Base-by-base conservation (phyloP, 2,113 vertebrate species). In the Ciconia stormi region DNA sequence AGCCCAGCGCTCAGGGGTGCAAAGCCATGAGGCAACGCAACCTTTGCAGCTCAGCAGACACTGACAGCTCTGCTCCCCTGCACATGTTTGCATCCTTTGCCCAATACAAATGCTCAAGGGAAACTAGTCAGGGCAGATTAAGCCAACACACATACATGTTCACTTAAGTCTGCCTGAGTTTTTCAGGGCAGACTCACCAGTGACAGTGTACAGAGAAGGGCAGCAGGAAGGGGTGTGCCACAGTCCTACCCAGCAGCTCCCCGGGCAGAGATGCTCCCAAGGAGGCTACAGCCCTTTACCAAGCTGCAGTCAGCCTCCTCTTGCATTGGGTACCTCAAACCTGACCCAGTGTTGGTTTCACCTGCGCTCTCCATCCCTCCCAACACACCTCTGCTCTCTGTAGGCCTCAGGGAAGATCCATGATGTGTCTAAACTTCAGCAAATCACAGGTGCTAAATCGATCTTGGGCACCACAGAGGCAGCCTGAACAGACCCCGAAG, bases 1-100 rank as follows among this genome's bases (percentile, higher is more conserved):
- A 47, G n/a, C 8, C 40, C 65, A 50, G 58, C 6, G 1, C 40
- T 11, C 5, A 0, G 26, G 40, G 38, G 11, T 2, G 5, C 44
- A 30, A 65, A 67, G 58, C n/a, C 77, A 29, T 2, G 18, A 46
- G 84, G 61, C 79, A 80, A 29, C 61, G 47, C 58, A 22, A 21
- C 20, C 46, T 34, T 10, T n/a, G 58, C 14, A 23, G 74, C 73
- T 52, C 44, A 52, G 20, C 16, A 66, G 59, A 38, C 7, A 2
- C 63, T 4, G 25, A n/a, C 82, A 79, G 65, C 71, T 74, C 58
- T 59, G 32, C 53, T 67, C 50, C 34, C 44, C 69, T 71, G 50
- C 30, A 15, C 2, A 0, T 4, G 11, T 61, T 15, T 30, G 22
- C 55, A 44, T 52, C 42, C 53, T 42, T 16, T 66, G 25, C 30